These are phyloP conservation scores for Peromyscus melanophrys DNA, from an alignment of 2,797 vertebrate genomes.

Conservation along the genomic window DNA sequence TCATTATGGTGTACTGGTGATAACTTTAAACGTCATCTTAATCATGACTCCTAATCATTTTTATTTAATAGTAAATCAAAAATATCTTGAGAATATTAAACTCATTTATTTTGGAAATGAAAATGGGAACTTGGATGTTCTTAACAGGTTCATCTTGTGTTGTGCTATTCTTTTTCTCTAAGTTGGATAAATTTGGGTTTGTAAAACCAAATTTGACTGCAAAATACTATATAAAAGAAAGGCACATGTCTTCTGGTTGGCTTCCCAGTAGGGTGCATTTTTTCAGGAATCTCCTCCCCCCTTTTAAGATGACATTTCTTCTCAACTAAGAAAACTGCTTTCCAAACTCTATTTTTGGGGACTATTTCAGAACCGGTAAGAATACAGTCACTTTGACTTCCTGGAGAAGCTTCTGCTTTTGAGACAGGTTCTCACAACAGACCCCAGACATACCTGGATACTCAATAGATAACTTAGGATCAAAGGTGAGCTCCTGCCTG, in stretches of 20 bases:
- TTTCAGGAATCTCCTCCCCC: neutral
- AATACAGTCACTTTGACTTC: constrained; percentile 62
- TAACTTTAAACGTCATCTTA: constrained; percentile 52
- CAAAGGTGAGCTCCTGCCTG: neutral
- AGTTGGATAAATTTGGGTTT: constrained; percentile 48
- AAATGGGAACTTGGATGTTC: constrained; percentile 44
- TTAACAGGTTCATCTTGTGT: constrained; percentile 16
- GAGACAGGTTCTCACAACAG: neutral
- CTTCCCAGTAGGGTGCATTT: neutral
- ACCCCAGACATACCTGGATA: neutral
- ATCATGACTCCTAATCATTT: constrained; percentile 47
- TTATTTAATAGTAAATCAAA: constrained; percentile 38
- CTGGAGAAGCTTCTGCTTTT: neutral
- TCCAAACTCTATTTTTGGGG: constrained; percentile 51
- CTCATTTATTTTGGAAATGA: constrained; percentile 50
- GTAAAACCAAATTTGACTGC: constrained; percentile 65
- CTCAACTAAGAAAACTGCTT: constrained; percentile 33
- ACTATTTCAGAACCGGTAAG: constrained; percentile 45
- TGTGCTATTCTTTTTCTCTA: neutral
- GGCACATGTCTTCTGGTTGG: neutral
- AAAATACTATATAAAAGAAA: constrained; percentile 58
- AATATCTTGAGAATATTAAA: constrained; percentile 62
- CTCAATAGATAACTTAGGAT: neutral
- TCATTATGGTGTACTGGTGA: neutral
- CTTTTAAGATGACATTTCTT: constrained; percentile 19